These are phyloP conservation scores for Caenorhabditis inopinata DNA, from an alignment of 1,140 invertebrate species.

Conservation along the genomic window DNA sequence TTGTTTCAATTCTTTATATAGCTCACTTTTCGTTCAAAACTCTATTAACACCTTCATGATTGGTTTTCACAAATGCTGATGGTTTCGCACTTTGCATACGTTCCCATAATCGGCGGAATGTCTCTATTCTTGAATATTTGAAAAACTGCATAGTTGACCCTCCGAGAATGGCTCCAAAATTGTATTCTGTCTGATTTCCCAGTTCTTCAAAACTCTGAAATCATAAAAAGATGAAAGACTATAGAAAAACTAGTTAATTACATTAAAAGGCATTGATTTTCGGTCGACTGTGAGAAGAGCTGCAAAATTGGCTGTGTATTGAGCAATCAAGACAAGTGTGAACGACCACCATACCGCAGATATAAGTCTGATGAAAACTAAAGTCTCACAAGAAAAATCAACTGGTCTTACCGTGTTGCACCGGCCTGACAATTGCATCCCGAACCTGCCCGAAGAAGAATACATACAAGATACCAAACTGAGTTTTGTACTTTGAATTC, in stretches of 20 bases:
- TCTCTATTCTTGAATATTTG: conserved; percentile 54
- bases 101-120: conserved; percentile 50
- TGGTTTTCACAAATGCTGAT: conserved; percentile 80
- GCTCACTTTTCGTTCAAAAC: conserved; percentile 75
- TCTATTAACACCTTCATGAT: conserved; percentile 81
- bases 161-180: conserved; percentile 44
- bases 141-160: conserved; percentile 55
- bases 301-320: conserved; percentile 93
- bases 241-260: conserved; percentile 86
- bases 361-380: conserved; percentile 74
- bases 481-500: conserved; percentile 50
- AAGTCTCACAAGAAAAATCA: background rate
- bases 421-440: conserved; percentile 76
- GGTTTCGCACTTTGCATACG: conserved; percentile 71
- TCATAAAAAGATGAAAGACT: conserved; percentile 80
- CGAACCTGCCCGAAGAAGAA: conserved; percentile 55
- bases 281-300: conserved; percentile 87
- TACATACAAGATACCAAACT: conserved; percentile 51
- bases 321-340: conserved; percentile 93
- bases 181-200: conserved; percentile 72
- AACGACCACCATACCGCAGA: conserved; percentile 98
- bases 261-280: conserved; percentile 92
- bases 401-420: conserved; percentile 72
- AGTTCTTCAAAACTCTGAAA: conserved; percentile 56
- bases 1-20: conserved; percentile 70